These are phyloP conservation scores for Octomys mimax DNA, from an alignment of 2,797 vertebrate genomes.

Conservation along the genomic window DNA sequence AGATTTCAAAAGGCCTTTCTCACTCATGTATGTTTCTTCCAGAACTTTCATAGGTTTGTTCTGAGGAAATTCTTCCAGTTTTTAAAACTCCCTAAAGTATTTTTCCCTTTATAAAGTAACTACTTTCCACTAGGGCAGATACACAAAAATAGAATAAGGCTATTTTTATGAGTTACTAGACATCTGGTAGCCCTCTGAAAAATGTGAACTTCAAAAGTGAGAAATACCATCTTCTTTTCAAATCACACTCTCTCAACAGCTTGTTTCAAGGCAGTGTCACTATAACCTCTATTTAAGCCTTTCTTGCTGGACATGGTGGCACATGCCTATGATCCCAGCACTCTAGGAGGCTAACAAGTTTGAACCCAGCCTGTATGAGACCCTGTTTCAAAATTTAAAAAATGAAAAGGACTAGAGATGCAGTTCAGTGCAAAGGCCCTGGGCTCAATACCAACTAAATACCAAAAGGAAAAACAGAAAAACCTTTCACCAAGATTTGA, in stretches of 20 bases:
- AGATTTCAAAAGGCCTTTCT: conserved; percentile 60
- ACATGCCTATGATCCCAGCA: background rate
- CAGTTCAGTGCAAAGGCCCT: background rate
- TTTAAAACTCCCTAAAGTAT: conserved; percentile 43
- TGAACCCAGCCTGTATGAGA: background rate
- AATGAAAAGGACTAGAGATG: background rate
- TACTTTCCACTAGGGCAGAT: conserved; percentile 27
- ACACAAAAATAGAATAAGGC: conserved; percentile 37
- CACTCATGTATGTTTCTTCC: conserved; percentile 53
- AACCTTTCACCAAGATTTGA: conserved; percentile 26
- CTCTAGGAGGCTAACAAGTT: background rate
- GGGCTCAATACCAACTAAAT: background rate
- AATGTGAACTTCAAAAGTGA: conserved; percentile 57
- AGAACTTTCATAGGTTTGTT: conserved; percentile 54
- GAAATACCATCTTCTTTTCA: conserved; percentile 54
- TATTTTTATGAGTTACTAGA: conserved; percentile 65
- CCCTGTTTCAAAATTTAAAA: background rate
- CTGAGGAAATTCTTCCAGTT: conserved; percentile 55
- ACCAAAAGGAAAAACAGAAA: background rate
- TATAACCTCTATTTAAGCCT: conserved; percentile 16
- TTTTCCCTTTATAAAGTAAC: conserved; percentile 59
- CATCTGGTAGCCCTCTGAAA: conserved; percentile 50
- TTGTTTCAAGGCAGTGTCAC: conserved; percentile 46
- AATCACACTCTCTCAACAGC: conserved; percentile 41
- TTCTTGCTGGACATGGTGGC: background rate